Percentiles rank a stretch among this genome's conserved stretches.
phyloP scores from a whole-genome alignment of 2,797 vertebrate species.

The Macrochelys suwanniensis region DNA sequence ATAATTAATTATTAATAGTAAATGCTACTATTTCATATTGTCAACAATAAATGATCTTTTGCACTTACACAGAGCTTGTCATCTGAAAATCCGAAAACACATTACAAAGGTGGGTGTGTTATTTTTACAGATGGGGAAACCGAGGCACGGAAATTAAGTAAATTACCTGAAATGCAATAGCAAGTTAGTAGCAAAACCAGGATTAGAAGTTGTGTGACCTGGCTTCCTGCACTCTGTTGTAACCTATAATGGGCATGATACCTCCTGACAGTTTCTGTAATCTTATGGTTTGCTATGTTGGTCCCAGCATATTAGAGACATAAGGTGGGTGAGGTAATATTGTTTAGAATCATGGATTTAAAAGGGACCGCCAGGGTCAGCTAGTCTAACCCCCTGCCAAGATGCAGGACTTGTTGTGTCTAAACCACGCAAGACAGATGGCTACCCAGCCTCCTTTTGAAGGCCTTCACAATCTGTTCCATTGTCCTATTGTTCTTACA shows the following conservation, averaged over 20 bases:
- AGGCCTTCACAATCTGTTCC: not conserved
- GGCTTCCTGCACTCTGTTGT: not conserved
- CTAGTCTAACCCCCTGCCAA: not conserved
- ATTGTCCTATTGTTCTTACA: not conserved
- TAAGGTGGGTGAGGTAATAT: too few species aligned
- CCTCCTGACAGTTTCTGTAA: not conserved
- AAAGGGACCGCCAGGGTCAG: not conserved
- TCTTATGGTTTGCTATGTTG: not conserved
- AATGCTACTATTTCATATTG: not conserved
- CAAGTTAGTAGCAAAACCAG: not conserved
- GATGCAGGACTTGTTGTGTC: not conserved
- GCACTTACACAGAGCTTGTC: not conserved
- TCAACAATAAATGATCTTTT: not conserved
- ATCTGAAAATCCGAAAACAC: not conserved
- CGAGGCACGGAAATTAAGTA: not conserved
- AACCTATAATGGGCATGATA: not conserved
- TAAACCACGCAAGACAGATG: not conserved
- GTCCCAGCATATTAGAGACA: too few species aligned
- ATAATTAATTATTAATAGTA: not conserved
- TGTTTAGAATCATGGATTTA: not conserved
- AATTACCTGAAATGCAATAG: not conserved
- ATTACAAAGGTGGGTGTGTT: not conserved
- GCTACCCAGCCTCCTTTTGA: not conserved
- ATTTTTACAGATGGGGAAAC: not conserved
- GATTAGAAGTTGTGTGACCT: too few species aligned